Percentiles rank a stretch among this genome's conserved stretches.
These are phyloP conservation scores for Hippocampus zosterae DNA, from an alignment of 2,113 vertebrate species.

Conservation along the genomic window DNA sequence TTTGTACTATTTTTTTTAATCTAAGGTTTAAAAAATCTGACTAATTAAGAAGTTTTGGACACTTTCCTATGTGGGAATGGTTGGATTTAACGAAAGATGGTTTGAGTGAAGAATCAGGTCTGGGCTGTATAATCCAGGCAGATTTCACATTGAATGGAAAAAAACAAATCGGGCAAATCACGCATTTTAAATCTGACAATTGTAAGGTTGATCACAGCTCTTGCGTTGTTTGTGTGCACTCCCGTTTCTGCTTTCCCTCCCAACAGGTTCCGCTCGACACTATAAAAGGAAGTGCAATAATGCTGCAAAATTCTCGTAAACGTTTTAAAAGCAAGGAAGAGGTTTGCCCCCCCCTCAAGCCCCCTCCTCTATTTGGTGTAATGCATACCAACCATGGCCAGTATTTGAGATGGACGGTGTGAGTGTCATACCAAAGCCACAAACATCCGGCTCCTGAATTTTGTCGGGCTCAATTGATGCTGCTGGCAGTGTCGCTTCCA, in stretches of 20 bases:
- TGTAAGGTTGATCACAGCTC: background rate
- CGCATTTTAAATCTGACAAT: background rate
- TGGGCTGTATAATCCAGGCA: background rate
- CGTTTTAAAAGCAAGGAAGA: background rate
- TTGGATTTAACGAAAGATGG: background rate
- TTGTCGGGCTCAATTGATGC: constrained; percentile 45
- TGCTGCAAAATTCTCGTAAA: background rate
- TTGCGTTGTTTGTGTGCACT: background rate
- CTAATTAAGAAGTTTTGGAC: too few relatives aligned
- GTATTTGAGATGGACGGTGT: background rate
- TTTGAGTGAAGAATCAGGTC: background rate
- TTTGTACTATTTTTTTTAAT: background rate
- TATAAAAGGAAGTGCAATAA: background rate
- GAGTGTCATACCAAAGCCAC: constrained; percentile 23
- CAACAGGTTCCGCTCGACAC: background rate
- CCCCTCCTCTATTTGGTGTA: background rate
- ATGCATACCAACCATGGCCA: background rate
- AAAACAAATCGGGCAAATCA: background rate
- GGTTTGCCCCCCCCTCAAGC: background rate
- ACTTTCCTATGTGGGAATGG: background rate
- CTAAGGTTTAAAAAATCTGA: too few relatives aligned
- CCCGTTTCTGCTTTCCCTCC: background rate
- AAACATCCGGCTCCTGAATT: background rate
- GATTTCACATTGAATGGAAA: background rate
- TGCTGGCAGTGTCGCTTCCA: constrained; percentile 59